Percentiles rank a stretch among this genome's conserved stretches.
phyloP scores from a whole-genome alignment of 2,888 invertebrate species.

The Microctonus aethiopoides region DNA sequence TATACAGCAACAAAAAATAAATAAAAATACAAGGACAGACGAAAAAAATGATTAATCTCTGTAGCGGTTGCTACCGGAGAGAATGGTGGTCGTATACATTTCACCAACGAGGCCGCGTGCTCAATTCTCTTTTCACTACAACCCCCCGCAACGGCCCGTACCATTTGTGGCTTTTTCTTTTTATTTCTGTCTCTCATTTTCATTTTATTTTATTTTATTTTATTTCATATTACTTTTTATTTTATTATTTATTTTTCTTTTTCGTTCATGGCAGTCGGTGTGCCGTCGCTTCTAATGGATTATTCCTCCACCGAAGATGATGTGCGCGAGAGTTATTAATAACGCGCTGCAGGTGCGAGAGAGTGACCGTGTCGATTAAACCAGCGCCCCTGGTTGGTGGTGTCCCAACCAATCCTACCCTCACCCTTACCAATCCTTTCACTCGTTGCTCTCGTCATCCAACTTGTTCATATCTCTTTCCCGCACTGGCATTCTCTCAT shows the following conservation, averaged over 20 bases:
- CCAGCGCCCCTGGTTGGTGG: slow-evolving; percentile 28
- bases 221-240: neutral
- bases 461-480: slow-evolving; percentile 8
- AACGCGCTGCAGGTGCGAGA: slow-evolving; percentile 29
- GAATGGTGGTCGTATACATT: slow-evolving; percentile 17
- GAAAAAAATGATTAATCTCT: slow-evolving; percentile 21
- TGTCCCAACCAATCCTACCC: slow-evolving; percentile 6
- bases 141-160: neutral
- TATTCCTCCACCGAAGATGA: slow-evolving; percentile 35
- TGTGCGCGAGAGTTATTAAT: slow-evolving; percentile 36
- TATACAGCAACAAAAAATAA: neutral
- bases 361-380: slow-evolving; percentile 40
- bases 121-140: slow-evolving; percentile 22
- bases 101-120: slow-evolving; percentile 15
- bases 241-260: slow-evolving; percentile 4
- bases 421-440: slow-evolving; percentile 2
- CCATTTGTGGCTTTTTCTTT: slow-evolving; percentile 14
- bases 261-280: slow-evolving; percentile 4
- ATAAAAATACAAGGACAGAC: slow-evolving; percentile 1
- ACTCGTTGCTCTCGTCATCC: slow-evolving; percentile 18
- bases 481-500: neutral
- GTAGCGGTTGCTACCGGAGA: slow-evolving; percentile 3
- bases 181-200: neutral
- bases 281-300: slow-evolving; percentile 27
- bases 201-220: slow-evolving; percentile 14